Evolutionary conservation across 2,888 invertebrate genomes (phyloP).

Genomic region (Hybos culiciformis): DNA sequence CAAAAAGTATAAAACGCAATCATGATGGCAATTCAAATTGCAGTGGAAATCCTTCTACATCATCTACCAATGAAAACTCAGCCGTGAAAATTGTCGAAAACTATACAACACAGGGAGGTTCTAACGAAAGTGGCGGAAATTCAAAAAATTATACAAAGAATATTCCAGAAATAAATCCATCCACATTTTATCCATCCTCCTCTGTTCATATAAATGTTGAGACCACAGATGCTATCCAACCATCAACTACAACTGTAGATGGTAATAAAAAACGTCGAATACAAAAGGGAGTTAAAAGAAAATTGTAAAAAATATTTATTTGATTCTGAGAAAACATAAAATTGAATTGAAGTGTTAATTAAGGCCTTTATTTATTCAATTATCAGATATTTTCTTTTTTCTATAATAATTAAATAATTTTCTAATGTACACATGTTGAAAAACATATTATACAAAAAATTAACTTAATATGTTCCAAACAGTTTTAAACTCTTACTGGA

Average conservation of each 20-base stretch:
- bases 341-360: too few relatives aligned
- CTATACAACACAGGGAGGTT: too few relatives aligned
- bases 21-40: conserved; percentile 11
- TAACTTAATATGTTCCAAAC: too few relatives aligned
- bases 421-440: too few relatives aligned
- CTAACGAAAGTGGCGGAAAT: background rate
- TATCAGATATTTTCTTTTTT: too few relatives aligned
- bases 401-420: too few relatives aligned
- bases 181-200: conserved; percentile 1
- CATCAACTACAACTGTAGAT: background rate
- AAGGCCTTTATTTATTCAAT: too few relatives aligned
- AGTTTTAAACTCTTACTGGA: too few relatives aligned
- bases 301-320: too few relatives aligned
- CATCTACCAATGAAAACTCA: background rate
- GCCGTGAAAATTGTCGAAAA: too few relatives aligned
- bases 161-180: conserved; percentile 1
- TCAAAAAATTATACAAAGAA: background rate
- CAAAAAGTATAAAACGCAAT: conserved; percentile 29
- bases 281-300: background rate
- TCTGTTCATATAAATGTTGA: background rate
- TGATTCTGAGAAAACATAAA: too few relatives aligned
- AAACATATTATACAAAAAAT: too few relatives aligned
- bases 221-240: background rate
- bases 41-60: background rate
- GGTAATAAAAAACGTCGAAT: background rate